Conservation (phyloP, 2,888 invertebrate genomes). For the Leucoptera coffeella region DNA sequence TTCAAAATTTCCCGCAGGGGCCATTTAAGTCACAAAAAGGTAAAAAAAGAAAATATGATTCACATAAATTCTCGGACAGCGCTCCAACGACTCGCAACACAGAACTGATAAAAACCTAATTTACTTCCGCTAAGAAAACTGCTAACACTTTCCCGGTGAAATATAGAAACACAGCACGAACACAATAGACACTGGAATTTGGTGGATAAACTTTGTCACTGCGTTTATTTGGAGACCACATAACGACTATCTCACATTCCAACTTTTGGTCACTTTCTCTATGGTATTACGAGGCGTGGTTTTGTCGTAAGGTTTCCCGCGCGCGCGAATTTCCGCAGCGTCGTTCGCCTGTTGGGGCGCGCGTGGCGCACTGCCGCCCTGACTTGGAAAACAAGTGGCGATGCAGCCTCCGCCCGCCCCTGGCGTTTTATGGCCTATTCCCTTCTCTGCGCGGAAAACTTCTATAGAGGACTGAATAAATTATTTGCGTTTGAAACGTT, state of each 20-base stretch:
- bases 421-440: conserved; percentile 7
- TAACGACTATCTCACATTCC: background rate
- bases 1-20: conserved; percentile 16
- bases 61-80: conserved; percentile 34
- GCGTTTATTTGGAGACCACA: background rate
- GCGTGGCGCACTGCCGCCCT: conserved; percentile 38
- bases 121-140: conserved; percentile 9
- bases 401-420: conserved; percentile 38
- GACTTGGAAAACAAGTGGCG: conserved; percentile 18
- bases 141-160: background rate
- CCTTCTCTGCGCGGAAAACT: too few relatives aligned
- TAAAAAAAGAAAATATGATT: conserved; percentile 23
- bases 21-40: conserved; percentile 27
- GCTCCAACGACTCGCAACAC: conserved; percentile 18
- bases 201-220: too few relatives aligned
- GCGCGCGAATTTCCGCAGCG: too few relatives aligned
- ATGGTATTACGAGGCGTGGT: background rate
- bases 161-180: background rate
- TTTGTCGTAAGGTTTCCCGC: too few relatives aligned
- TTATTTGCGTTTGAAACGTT: too few relatives aligned
- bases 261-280: background rate
- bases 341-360: conserved; percentile 9
- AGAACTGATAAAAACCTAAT: conserved; percentile 19
- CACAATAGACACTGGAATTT: too few relatives aligned
- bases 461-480: too few relatives aligned